Base-by-base conservation (phyloP, 2,888 invertebrate genomes). In the Aricia artaxerxes region DNA sequence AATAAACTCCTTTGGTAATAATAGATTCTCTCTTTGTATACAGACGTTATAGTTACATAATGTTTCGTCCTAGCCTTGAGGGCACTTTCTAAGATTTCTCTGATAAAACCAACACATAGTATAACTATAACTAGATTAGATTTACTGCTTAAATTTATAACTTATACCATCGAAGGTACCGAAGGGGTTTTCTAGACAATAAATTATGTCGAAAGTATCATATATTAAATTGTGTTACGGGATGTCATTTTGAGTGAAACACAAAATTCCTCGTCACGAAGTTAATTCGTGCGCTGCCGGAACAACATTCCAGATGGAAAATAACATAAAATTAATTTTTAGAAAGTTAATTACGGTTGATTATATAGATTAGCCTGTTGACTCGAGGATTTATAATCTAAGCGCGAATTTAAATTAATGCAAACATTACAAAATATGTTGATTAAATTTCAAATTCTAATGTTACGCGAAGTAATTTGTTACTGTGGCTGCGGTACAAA, bases 381-480 rank as follows among this genome's bases (percentile, higher is more conserved):
- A 24, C n/a, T 24, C 7, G 31, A 9, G 31, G 64, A 64, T 64
- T 64, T 31, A 64, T 11, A 64, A 64, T 64, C 9, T 61, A 9
- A 9, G 24, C 24, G 11, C 11, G 64, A 31, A 64, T 24, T 64
- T 64, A 64, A 64, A 24, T 64, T 64, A 9, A 64, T 64, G 24
- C 31, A 64, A 64, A 64, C 64, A 31, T 64, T 64, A 64, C 64
- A 64, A 64, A 64, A 1, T 38, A 38, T 31, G 64, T 31, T 64
- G 31, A 64, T 64, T 64, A 31, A 57, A 49, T 38, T 53, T 73
- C 13, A 35, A 35, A 64, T 78, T 69, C 53, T 38, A 69, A 75
- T 44, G 38, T 78, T 7, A 24, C 49, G 24, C 38, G 11, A 64
- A 31, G 31, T 64, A 64, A 64, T 64, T 64, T 9, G 24, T 69